Evolutionary conservation across 2,797 vertebrate species (phyloP), one percentile per base, ranked within the genome.

Genomic region (Urocyon cinereoargenteus): DNA sequence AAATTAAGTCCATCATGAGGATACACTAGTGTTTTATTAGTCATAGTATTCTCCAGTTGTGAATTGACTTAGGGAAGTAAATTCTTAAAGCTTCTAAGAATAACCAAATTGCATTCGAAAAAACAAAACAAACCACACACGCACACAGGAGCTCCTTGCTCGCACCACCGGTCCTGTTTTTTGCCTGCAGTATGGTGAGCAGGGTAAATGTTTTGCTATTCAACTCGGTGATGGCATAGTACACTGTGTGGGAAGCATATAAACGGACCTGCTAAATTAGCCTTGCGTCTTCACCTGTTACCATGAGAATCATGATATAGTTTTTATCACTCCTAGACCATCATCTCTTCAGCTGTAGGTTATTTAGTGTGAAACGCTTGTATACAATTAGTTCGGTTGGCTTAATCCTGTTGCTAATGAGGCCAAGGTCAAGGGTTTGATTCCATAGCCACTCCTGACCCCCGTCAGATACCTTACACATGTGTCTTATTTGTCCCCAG

Each of bases 341-440:
- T 85, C 87, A 14, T 91, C 70, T 82, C 88, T 70, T 83, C 89
- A 85, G 94, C 72, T 68, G 13, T 82, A 53, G 55, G 36, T 87
- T 68, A 84, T 36, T 96, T 51, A 34, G 86, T 88, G 91, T 90
- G 86, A 94, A 96, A 78, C 92, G 92, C 94, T 93, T 97, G 88
- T 59, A 64, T 86, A 66, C 92, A 96, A 59, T 97, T 96, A 97
- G 96, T 94, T 95, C 88, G 64, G 19, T 92, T 97, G 94, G 55
- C 92, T 97, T 97, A 96, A 97, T 97, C 92, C 94, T 72, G 19
- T 55, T 88, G 79, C 94, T 97, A 95, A 97, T 93, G 90, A 97
- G 97, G 86, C 75, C 97, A 96, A 97, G 92, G 96, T 98, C 96
- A 96, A 96, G 90, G 90, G 86, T 96, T 88, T 86, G 95, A 96